Conservation (phyloP, 2,888 invertebrate species). For the Oxystoma pomonae region DNA sequence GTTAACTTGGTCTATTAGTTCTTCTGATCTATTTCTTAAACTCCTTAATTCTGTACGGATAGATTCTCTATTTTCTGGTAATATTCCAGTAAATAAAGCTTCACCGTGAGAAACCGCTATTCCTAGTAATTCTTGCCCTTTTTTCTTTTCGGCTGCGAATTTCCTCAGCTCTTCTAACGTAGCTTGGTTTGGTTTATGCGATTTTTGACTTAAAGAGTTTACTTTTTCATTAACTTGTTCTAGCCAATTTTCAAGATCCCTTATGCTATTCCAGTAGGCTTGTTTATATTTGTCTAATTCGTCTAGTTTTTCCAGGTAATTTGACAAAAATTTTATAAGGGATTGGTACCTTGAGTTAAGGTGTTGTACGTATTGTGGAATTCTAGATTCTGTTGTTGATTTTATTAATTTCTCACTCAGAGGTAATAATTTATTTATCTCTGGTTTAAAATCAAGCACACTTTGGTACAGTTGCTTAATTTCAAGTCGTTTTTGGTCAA, state of each 20-base stretch:
- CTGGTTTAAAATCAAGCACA: conserved; percentile 60
- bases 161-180: conserved; percentile 73
- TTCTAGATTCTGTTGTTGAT: conserved; percentile 78
- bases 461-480: conserved; percentile 60
- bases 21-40: conserved; percentile 78
- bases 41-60: conserved; percentile 78
- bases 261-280: conserved; percentile 62
- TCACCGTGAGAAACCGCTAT: conserved; percentile 84
- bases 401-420: conserved; percentile 69
- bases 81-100: conserved; percentile 74
- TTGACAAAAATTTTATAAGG: conserved; percentile 65
- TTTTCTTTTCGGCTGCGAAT: conserved; percentile 69
- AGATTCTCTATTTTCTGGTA: conserved; percentile 80
- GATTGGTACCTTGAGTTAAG: conserved; percentile 72
- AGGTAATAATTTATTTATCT: conserved; percentile 63
- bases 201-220: conserved; percentile 65
- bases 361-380: conserved; percentile 76
- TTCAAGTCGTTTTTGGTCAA: conserved; percentile 66
- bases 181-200: conserved; percentile 73
- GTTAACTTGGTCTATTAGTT: conserved; percentile 79
- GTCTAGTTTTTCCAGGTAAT: conserved; percentile 67
- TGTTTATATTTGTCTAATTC: conserved; percentile 67
- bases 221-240: conserved; percentile 71
- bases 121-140: conserved; percentile 73
- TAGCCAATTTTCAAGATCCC: conserved; percentile 76